Evolutionary conservation across 2,888 invertebrate species (phyloP).

Genomic region (Alentia gelatinosa): DNA sequence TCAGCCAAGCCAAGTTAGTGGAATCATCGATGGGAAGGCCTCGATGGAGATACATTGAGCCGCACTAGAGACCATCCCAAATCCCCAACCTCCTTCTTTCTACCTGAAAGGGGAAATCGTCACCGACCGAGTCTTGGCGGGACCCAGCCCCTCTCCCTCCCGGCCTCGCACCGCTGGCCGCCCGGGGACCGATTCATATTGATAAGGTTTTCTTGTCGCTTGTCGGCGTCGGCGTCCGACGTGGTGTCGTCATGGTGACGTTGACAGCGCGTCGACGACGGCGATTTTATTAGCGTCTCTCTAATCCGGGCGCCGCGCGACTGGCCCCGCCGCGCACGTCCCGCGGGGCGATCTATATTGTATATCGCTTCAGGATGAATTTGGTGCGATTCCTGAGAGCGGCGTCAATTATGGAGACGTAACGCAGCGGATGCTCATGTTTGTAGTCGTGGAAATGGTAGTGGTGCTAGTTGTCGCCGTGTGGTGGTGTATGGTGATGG

Average conservation of each 20-base stretch:
- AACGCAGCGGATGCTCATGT: neutral
- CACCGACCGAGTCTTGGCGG: too few relatives aligned
- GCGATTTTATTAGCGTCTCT: constrained; percentile 13
- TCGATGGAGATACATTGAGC: too few relatives aligned
- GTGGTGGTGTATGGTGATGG: neutral
- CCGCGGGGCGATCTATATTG: constrained; percentile 41
- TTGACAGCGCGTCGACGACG: neutral
- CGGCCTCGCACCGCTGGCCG: neutral
- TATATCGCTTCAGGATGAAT: constrained; percentile 22
- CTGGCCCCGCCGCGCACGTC: neutral
- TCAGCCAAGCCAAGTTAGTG: too few relatives aligned
- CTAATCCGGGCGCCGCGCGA: neutral
- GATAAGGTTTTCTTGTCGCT: neutral
- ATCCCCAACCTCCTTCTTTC: too few relatives aligned
- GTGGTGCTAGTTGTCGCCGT: neutral
- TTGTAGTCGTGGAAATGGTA: neutral
- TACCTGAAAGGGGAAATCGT: too few relatives aligned
- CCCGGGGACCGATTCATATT: neutral
- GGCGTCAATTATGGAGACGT: constrained; percentile 7
- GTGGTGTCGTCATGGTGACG: neutral
- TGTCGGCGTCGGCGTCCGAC: neutral
- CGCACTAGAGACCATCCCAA: too few relatives aligned
- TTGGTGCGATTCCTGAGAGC: neutral
- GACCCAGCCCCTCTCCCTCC: too few relatives aligned
- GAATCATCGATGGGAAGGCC: too few relatives aligned